These are phyloP conservation scores for Drosophila cracens DNA, from an alignment of 2,888 invertebrate genomes.

Conservation along the genomic window DNA sequence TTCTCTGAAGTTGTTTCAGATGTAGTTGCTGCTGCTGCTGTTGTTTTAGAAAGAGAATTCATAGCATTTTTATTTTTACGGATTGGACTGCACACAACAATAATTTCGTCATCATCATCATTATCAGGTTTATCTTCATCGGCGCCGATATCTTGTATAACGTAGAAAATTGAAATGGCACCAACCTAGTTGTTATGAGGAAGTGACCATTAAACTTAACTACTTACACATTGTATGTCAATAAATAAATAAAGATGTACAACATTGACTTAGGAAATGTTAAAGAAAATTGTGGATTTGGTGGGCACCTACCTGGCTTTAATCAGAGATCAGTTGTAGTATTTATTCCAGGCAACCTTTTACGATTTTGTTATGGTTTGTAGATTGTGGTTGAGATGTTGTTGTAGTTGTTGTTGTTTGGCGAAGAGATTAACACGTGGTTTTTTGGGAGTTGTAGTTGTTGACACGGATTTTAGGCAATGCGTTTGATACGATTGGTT, in stretches of 20 bases:
- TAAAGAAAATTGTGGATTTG: constrained; percentile 18
- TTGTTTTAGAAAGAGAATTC: background rate
- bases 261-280: constrained; percentile 18
- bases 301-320: constrained; percentile 80
- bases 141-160: constrained; percentile 19
- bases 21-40: background rate
- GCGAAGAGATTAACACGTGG: constrained; percentile 84
- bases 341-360: constrained; percentile 85
- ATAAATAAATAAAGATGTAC: constrained; percentile 8
- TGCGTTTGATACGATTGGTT: constrained; percentile 48
- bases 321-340: constrained; percentile 85
- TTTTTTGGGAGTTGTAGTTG: constrained; percentile 78
- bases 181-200: constrained; percentile 57
- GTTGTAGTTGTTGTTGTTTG: constrained; percentile 68
- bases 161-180: constrained; percentile 51
- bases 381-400: constrained; percentile 74
- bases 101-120: constrained; percentile 63
- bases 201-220: constrained; percentile 22
- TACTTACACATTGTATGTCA: background rate
- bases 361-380: constrained; percentile 73
- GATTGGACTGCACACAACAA: constrained; percentile 67
- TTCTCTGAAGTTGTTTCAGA: background rate
- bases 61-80: constrained; percentile 14
- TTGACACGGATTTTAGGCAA: constrained; percentile 79
- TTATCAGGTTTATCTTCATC: constrained; percentile 20